Conservation (phyloP, 2,888 invertebrate species). For the Parapristionchus giblindavisi region DNA sequence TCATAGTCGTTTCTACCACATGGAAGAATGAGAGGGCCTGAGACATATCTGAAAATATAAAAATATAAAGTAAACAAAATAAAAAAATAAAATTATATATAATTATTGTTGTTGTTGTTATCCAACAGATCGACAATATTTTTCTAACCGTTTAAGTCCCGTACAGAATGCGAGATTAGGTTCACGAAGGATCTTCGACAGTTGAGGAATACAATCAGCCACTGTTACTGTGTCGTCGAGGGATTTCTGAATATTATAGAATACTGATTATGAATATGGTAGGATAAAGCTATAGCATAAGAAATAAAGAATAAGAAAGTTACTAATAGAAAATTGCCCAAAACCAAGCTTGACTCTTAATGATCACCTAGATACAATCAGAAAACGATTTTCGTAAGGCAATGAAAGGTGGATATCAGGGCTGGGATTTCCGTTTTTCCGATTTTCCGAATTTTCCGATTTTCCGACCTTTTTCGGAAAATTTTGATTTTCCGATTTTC, state of each 20-base stretch:
- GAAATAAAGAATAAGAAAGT: not conserved
- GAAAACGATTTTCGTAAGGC: too few species aligned
- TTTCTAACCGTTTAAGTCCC: slow-evolving; percentile 33
- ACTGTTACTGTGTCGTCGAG: slow-evolving; percentile 22
- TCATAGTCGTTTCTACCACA: slow-evolving; percentile 13
- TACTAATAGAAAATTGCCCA: not conserved
- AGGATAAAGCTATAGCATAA: not conserved
- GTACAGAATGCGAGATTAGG: slow-evolving; percentile 29
- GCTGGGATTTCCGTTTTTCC: too few species aligned
- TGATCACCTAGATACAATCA: too few species aligned
- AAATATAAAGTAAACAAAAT: too few species aligned
- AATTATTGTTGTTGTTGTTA: not conserved
- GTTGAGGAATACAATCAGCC: slow-evolving; percentile 35
- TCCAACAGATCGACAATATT: not conserved
- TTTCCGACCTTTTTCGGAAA: too few species aligned
- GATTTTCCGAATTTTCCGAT: too few species aligned
- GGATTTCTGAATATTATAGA: slow-evolving; percentile 1
- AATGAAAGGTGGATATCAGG: too few species aligned
- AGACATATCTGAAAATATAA: slow-evolving; percentile 35
- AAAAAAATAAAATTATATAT: too few species aligned
- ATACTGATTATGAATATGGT: not conserved
- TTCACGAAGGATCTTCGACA: slow-evolving; percentile 30
- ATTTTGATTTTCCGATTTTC: too few species aligned
- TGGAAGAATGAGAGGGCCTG: slow-evolving; percentile 36
- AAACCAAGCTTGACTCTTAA: too few species aligned